These are phyloP conservation scores for Drosophila colorata DNA, from an alignment of 2,888 invertebrate genomes.

Conservation along the genomic window DNA sequence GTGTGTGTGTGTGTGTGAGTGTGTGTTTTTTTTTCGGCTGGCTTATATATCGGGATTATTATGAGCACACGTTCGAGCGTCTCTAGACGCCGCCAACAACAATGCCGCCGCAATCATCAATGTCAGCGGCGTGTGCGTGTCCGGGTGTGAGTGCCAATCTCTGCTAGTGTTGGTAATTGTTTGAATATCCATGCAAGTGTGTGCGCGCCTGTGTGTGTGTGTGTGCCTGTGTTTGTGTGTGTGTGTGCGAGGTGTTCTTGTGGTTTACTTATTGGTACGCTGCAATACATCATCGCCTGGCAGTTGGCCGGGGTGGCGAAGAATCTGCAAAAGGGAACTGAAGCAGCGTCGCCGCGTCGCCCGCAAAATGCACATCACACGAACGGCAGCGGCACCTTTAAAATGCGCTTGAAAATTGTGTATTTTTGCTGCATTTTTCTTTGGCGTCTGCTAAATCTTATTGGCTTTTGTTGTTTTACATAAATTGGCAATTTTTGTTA, in stretches of 20 bases:
- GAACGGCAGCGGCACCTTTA: constrained; percentile 36
- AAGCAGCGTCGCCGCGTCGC: constrained; percentile 12
- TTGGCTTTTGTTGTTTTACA: background rate
- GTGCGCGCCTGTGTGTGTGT: background rate
- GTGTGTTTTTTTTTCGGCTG: constrained; percentile 29
- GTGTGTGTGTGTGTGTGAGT: constrained; percentile 28
- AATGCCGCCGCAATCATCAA: constrained; percentile 67
- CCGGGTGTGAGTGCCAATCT: constrained; percentile 35
- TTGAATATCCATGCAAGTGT: constrained; percentile 37
- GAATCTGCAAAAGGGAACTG: constrained; percentile 3
- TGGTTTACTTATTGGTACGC: constrained; percentile 76
- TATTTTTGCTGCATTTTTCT: background rate
- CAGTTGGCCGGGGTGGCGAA: constrained; percentile 37
- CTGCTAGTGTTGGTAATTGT: constrained; percentile 69
- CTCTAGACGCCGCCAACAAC: constrained; percentile 62
- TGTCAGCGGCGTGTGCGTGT: constrained; percentile 53
- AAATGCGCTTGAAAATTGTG: constrained; percentile 4
- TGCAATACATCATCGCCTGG: constrained; percentile 75
- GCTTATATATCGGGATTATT: constrained; percentile 71
- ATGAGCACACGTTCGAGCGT: constrained; percentile 79
- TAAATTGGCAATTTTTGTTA: background rate
- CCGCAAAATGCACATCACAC: constrained; percentile 34
- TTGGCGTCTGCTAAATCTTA: background rate
- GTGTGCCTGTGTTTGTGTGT: constrained; percentile 30
- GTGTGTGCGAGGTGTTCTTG: constrained; percentile 46